These are phyloP conservation scores for Phymastichus coffea DNA, from an alignment of 1,140 invertebrate genomes.

Conservation along the genomic window DNA sequence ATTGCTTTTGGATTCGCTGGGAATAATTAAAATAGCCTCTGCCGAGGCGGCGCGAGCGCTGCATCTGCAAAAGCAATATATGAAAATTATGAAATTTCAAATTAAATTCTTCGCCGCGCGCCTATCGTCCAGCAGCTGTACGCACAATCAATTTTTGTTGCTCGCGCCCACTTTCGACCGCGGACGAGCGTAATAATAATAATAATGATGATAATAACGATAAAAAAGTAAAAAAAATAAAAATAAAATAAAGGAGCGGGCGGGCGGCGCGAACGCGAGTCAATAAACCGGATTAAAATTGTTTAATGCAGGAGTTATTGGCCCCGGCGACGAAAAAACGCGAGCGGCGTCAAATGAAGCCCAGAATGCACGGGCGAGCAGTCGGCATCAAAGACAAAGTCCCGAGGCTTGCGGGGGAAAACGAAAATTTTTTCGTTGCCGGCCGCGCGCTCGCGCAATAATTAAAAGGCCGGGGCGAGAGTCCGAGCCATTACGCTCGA, in stretches of 20 bases:
- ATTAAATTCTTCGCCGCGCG: not conserved
- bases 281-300: slow-evolving; percentile 8
- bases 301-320: slow-evolving; percentile 6
- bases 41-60: not conserved
- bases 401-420: slow-evolving; percentile 13
- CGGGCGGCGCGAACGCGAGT: no score
- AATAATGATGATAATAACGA: no score
- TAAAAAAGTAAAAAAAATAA: not conserved
- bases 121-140: no score
- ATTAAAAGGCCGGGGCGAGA: slow-evolving; percentile 31
- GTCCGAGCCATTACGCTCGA: slow-evolving; percentile 19
- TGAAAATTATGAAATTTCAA: not conserved
- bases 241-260: no score
- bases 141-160: no score
- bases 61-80: no score
- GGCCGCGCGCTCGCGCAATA: no score
- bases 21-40: slow-evolving; percentile 19
- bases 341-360: not conserved
- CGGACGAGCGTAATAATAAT: no score
- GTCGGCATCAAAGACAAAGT: slow-evolving; percentile 24
- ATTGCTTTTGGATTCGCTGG: not conserved
- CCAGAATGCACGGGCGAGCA: slow-evolving; percentile 15
- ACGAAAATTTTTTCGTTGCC: slow-evolving; percentile 8
- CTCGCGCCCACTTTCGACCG: no score
- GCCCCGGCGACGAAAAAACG: not conserved